A percentile compares a stretch with the other conserved stretches of the same genome.
These are phyloP conservation scores for Pachymerium ferrugineum DNA, from an alignment of 2,888 invertebrate genomes.

Conservation along the genomic window DNA sequence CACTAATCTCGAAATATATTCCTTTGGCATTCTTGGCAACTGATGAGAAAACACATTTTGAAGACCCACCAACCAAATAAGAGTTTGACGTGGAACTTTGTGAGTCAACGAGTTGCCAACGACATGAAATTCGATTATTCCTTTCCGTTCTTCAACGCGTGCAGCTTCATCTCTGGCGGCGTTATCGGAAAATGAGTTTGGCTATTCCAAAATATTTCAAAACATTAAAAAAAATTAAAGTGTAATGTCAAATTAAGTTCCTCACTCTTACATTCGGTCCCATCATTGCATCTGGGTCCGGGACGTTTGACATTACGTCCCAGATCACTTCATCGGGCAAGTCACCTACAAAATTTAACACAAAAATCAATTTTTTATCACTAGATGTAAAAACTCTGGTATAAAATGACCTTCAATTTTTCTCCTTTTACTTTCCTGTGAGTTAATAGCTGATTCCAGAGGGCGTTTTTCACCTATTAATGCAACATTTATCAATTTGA, in stretches of 20 bases:
- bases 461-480: slow-evolving; percentile 42
- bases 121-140: slow-evolving; percentile 87
- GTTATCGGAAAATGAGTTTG: slow-evolving; percentile 65
- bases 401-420: slow-evolving; percentile 38
- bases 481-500: background rate
- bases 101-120: slow-evolving; percentile 86
- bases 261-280: slow-evolving; percentile 62
- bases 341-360: slow-evolving; percentile 59
- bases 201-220: slow-evolving; percentile 28
- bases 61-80: slow-evolving; percentile 86
- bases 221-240: slow-evolving; percentile 24
- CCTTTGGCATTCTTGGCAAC: slow-evolving; percentile 93
- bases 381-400: no score
- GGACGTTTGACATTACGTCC: slow-evolving; percentile 74
- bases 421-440: slow-evolving; percentile 43
- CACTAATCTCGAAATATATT: slow-evolving; percentile 55
- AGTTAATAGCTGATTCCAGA: slow-evolving; percentile 41
- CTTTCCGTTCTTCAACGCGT: slow-evolving; percentile 78
- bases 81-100: slow-evolving; percentile 79
- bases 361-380: no score
- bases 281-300: slow-evolving; percentile 75
- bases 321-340: slow-evolving; percentile 70
- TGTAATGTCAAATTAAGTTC: background rate
- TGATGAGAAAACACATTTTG: slow-evolving; percentile 95
- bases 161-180: slow-evolving; percentile 86